These are phyloP conservation scores for Lophotriccus pileatus DNA, from an alignment of 2,797 vertebrate species.

Conservation along the genomic window DNA sequence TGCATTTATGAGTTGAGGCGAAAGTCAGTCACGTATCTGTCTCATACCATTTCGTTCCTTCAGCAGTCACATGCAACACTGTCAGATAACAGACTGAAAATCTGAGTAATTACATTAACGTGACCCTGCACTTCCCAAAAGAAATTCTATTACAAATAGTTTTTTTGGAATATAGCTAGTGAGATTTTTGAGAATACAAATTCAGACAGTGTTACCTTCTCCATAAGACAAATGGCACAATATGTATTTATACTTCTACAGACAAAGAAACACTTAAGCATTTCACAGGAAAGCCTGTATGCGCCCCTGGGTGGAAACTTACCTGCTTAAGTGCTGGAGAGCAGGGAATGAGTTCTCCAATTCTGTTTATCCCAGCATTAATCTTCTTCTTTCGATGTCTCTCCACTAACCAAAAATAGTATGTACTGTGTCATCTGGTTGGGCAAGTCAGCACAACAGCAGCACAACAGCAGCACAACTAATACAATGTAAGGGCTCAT, in stretches of 20 bases:
- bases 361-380: constrained; percentile 96
- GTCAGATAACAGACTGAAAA: not conserved
- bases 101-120: not conserved
- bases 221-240: not conserved
- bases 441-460: not conserved
- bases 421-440: not conserved
- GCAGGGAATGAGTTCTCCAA: constrained; percentile 96
- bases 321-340: constrained; percentile 96
- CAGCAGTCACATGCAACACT: not conserved
- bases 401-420: constrained; percentile 83
- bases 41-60: not conserved
- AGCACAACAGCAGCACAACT: not conserved
- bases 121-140: not conserved
- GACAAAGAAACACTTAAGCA: not conserved
- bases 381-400: constrained; percentile 99
- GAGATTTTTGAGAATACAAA: not conserved
- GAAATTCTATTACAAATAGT: not conserved
- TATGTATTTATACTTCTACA: not conserved
- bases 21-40: not conserved
- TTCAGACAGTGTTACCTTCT: not conserved
- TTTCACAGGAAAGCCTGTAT: not conserved
- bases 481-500: not conserved
- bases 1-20: not conserved
- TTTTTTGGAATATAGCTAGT: not conserved
- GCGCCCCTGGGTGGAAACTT: not conserved